phyloP scores from a whole-genome alignment of 1,140 invertebrate genomes.

The Steinernema khuongi region DNA sequence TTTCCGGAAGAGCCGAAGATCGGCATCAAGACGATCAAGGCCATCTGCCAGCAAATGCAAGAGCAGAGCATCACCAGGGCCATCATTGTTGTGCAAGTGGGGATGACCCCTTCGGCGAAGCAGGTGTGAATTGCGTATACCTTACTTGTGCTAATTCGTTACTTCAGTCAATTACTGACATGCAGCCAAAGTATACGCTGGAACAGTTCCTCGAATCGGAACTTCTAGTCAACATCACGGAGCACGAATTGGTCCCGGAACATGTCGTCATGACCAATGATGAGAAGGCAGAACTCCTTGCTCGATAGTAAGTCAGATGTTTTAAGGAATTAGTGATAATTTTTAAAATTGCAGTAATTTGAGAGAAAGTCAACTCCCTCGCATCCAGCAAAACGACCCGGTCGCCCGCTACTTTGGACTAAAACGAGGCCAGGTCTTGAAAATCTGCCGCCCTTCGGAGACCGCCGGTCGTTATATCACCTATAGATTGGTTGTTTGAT shows the following conservation, averaged over 20 bases:
- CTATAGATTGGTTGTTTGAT: not conserved
- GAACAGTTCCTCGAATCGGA: not conserved
- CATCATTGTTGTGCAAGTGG: conserved; percentile 86
- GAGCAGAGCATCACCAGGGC: conserved; percentile 96
- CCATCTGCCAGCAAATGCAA: conserved; percentile 97
- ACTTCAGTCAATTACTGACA: conserved; percentile 78
- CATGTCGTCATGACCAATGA: not conserved
- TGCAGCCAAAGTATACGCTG: conserved; percentile 97
- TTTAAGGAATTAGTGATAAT: not conserved
- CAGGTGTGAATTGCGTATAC: conserved; percentile 62
- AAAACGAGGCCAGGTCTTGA: not conserved
- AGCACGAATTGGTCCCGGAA: not conserved
- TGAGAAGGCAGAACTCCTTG: not conserved
- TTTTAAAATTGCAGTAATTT: conserved; percentile 5
- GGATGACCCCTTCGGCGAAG: conserved; percentile 98
- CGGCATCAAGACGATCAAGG: conserved; percentile 96
- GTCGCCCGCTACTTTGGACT: not conserved
- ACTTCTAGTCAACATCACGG: not conserved
- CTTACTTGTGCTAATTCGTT: not conserved
- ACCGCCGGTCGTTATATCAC: not conserved
- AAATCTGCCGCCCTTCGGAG: not conserved
- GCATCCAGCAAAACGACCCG: not conserved
- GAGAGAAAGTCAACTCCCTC: not conserved
- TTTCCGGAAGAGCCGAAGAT: conserved; percentile 99
- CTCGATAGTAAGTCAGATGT: not conserved